Conservation (phyloP, 2,797 vertebrate genomes). For the Melopsittacus undulatus region DNA sequence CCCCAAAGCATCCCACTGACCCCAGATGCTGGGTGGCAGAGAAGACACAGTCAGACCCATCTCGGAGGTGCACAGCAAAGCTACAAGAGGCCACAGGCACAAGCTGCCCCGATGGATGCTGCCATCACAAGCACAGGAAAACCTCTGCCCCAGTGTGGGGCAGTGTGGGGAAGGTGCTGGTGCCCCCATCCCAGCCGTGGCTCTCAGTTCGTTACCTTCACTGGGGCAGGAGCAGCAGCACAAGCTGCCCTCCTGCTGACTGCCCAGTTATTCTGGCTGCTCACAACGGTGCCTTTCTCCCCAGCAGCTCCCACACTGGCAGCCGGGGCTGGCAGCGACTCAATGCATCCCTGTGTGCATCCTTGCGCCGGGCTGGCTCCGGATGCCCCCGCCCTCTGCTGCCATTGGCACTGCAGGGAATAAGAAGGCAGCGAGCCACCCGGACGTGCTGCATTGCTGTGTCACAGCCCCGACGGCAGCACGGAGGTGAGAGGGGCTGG, state of each 20-base stretch:
- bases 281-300: background rate
- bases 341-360: background rate
- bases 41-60: rapidly evolving
- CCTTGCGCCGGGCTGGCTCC: background rate
- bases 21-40: background rate
- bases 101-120: background rate
- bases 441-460: rapidly evolving
- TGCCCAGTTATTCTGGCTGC: background rate
- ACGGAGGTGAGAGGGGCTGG: background rate
- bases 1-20: background rate
- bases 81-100: background rate
- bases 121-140: too few relatives aligned
- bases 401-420: background rate
- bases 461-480: background rate
- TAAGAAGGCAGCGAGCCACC: background rate
- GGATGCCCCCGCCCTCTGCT: background rate
- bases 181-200: rapidly evolving
- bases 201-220: background rate
- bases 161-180: background rate
- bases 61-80: background rate
- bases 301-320: background rate
- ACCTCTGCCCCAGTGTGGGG: background rate
- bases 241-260: background rate
- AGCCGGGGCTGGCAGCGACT: background rate
- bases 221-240: background rate